phyloP scores from a whole-genome alignment of 2,113 vertebrate genomes.

The Pavo muticus region DNA sequence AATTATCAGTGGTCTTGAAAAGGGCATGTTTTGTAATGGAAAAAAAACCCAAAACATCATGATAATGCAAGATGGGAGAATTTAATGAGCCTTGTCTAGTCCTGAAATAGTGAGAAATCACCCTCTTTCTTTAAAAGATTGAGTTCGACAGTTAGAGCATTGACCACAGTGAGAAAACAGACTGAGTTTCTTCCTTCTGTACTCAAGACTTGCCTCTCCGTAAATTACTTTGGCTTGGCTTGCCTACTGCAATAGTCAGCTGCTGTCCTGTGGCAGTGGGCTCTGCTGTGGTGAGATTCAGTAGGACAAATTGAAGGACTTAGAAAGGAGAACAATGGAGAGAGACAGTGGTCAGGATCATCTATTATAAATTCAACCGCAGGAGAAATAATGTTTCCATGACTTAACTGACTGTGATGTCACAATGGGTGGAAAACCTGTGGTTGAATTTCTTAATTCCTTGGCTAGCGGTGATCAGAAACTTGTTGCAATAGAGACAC shows the following conservation, averaged over 20 bases:
- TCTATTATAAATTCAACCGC: neutral
- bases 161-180: neutral
- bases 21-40: neutral
- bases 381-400: neutral
- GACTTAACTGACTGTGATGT: neutral
- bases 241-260: neutral
- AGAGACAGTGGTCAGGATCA: neutral
- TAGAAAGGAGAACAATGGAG: neutral
- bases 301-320: neutral
- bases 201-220: neutral
- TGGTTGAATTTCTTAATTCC: neutral
- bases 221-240: neutral
- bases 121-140: neutral
- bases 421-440: neutral
- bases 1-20: neutral
- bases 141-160: neutral
- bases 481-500: neutral
- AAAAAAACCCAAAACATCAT: neutral
- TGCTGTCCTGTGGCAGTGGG: neutral
- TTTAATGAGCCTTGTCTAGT: neutral
- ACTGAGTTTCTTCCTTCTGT: neutral
- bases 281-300: rapidly evolving
- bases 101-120: neutral
- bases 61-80: neutral
- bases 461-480: neutral